Evolutionary conservation across 2,113 vertebrate species (phyloP), one percentile per base, ranked within the genome.

Genomic region (Neopipo cinnamomea): DNA sequence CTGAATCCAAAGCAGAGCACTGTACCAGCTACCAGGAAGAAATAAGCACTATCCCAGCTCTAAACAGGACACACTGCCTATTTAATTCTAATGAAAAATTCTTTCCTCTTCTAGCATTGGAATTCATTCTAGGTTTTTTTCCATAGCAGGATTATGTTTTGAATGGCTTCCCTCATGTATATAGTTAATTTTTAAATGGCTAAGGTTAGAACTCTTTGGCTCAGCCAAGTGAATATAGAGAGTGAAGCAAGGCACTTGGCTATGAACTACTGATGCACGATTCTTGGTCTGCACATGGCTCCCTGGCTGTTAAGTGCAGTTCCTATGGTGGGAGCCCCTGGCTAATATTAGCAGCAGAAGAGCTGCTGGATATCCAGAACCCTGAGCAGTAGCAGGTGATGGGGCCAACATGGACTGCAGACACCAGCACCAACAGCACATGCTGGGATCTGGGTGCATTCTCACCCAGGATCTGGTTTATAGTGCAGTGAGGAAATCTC

Each of bases 191-290:
- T 83, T 58, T 63, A 18, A 70, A 72, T 15, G 28, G 25, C 31
- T 44, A 67, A 52, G 35, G 11, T 72, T 65, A 81, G 39, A 70
- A 17, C 41, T 46, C 25, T 71, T 86, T 31, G 44, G 24, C 39
- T 95, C 75, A 83, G 63, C 12, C 46, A 80, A 46, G 18, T 23
- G 49, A 22, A 46, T 14, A 39, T 0, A 30, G 53, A 17, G 28
- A 66, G 12, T 3, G 35, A 85, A 85, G 55, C n/a, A 62, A 85
- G 27, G 67, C n/a, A 16, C 75, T 42, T 27, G 12, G 44, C 31
- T 41, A 30, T 22, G 37, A 88, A 15, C 30, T 41, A 24, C 24
- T 0, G 2, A 55, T 9, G 52, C 5, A 5, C 0, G 1, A n/a
- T 41, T 76, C 41, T 25, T 37, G 53, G n/a, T 44, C 65, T 49